Percentiles rank a stretch among this genome's conserved stretches.
Conservation (phyloP, 2,113 vertebrate species). For the Thamnaconus septentrionalis region DNA sequence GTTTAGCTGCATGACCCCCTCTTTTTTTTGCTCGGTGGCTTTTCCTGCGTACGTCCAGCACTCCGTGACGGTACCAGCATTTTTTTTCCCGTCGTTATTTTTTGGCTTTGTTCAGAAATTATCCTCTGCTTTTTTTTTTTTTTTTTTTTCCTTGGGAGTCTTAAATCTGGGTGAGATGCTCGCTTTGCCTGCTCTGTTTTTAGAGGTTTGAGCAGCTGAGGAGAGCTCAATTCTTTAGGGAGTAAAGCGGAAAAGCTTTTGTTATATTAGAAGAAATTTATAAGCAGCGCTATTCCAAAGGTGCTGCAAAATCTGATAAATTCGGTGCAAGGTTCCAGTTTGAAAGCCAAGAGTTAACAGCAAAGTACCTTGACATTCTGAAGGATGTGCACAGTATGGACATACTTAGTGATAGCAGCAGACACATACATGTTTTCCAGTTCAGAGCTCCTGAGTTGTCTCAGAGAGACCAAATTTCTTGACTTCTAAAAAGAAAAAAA, state of each 20-base stretch:
- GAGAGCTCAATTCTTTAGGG: not conserved
- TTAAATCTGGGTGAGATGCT: slow-evolving; percentile 31
- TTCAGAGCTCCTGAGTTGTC: not conserved
- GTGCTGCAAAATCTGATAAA: too few relatives aligned
- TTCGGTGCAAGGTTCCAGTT: too few relatives aligned
- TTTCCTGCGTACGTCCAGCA: not conserved
- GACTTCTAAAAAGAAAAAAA: too few relatives aligned
- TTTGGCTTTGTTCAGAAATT: not conserved
- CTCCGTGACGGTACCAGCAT: too few relatives aligned
- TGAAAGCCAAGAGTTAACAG: too few relatives aligned
- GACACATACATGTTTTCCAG: not conserved
- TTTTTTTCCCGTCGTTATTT: not conserved
- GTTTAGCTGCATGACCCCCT: slow-evolving; percentile 13
- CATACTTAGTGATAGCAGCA: not conserved
- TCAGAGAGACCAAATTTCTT: too few relatives aligned
- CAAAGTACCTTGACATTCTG: too few relatives aligned
- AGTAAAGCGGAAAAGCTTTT: too few relatives aligned
- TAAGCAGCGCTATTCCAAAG: too few relatives aligned
- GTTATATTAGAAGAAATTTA: too few relatives aligned
- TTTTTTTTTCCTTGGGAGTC: slow-evolving; percentile 15
- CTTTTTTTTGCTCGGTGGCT: slow-evolving; percentile 9
- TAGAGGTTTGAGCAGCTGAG: slow-evolving; percentile 4
- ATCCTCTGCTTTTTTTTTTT: not conserved
- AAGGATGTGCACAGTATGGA: too few relatives aligned
- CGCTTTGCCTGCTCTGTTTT: not conserved